Conservation (phyloP, 1,140 invertebrate genomes). For the Nixonia krombeini region DNA sequence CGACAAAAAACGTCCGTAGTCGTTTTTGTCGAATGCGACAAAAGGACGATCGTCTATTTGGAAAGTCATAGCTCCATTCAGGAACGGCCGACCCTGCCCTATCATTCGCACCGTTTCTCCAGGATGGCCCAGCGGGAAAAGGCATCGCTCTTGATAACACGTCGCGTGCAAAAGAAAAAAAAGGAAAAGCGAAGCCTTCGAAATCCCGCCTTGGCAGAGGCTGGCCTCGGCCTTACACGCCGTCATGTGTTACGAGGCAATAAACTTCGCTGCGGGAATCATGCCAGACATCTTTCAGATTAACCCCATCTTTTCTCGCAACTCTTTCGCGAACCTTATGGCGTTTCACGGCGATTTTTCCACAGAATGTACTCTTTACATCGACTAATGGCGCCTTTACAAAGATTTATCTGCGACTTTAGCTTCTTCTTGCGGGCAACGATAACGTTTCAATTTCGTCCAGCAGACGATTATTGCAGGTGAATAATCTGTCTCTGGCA, state of each 20-base stretch:
- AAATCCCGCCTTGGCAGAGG: constrained; percentile 32
- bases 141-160: constrained; percentile 40
- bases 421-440: too few relatives aligned
- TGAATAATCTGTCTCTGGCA: too few relatives aligned
- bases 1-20: neutral
- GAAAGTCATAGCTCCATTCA: constrained; percentile 26
- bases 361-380: neutral
- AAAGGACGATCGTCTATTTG: constrained; percentile 26
- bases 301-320: constrained; percentile 44
- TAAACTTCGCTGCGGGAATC: constrained; percentile 59
- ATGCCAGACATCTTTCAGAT: constrained; percentile 62
- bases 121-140: constrained; percentile 15
- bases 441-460: too few relatives aligned
- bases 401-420: neutral
- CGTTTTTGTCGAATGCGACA: constrained; percentile 8
- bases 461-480: too few relatives aligned
- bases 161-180: constrained; percentile 37
- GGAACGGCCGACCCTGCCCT: constrained; percentile 19
- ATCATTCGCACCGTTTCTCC: constrained; percentile 22
- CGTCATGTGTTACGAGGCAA: constrained; percentile 55
- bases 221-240: constrained; percentile 22
- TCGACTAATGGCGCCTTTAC: neutral
- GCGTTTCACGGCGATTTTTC: neutral
- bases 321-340: constrained; percentile 20
- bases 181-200: constrained; percentile 19